Conservation (phyloP, 2,797 vertebrate genomes). For the Eulemur mongoz region DNA sequence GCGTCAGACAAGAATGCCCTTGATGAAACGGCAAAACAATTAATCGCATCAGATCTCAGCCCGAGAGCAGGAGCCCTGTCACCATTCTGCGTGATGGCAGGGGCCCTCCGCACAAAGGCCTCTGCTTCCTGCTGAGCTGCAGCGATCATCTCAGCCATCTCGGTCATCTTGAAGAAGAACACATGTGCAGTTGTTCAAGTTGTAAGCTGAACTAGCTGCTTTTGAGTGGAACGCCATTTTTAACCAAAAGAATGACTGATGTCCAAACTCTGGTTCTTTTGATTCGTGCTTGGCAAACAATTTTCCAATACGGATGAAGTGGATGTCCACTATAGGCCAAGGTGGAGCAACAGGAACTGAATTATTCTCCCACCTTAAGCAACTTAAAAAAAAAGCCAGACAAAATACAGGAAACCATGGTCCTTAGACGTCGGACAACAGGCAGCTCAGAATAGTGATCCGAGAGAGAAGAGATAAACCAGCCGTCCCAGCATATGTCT, state of each 20-base stretch:
- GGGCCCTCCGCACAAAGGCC: rapidly evolving
- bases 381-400: background rate
- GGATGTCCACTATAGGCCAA: background rate
- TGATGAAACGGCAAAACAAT: background rate
- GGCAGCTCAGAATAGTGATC: background rate
- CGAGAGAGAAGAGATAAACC: background rate
- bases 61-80: background rate
- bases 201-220: background rate
- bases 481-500: background rate
- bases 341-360: background rate
- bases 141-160: too few species aligned
- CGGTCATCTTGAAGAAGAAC: background rate
- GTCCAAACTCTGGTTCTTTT: background rate
- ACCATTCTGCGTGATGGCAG: background rate
- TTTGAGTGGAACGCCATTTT: background rate
- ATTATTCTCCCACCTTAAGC: background rate
- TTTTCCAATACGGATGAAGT: background rate
- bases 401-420: too few species aligned
- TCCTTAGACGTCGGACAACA: background rate
- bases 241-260: background rate
- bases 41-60: background rate
- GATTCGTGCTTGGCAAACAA: background rate
- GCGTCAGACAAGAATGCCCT: background rate
- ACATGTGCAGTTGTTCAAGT: background rate
- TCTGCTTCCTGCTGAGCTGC: background rate